Conservation (phyloP, 2,888 invertebrate genomes). For the Boloria selene region DNA sequence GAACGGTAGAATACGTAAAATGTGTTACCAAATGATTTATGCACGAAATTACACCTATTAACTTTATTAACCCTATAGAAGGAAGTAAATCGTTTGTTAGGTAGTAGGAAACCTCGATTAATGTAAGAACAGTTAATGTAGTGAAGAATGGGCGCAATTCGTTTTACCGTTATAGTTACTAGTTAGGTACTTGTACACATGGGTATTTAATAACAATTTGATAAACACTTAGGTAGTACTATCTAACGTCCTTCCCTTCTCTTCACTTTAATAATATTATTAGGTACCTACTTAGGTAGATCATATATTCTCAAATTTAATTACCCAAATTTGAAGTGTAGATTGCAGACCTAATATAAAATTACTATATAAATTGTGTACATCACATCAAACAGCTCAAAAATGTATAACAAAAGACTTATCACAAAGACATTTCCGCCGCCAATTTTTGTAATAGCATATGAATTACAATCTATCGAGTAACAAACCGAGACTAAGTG, state of each 20-base stretch:
- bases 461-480: conserved; percentile 73
- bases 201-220: conserved; percentile 3
- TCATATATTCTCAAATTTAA: no score
- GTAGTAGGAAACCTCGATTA: conserved; percentile 24
- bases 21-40: conserved; percentile 63
- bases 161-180: conserved; percentile 16
- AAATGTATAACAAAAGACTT: background rate
- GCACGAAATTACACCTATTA: conserved; percentile 50
- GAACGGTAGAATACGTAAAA: conserved; percentile 55
- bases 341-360: no score
- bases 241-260: background rate
- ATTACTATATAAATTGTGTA: background rate
- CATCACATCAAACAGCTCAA: background rate
- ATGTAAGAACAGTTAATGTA: conserved; percentile 25
- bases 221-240: background rate
- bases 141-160: conserved; percentile 24
- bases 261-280: background rate
- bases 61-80: conserved; percentile 57
- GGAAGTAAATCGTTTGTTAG: conserved; percentile 49
- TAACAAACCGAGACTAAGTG: conserved; percentile 80
- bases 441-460: conserved; percentile 67
- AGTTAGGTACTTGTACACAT: background rate
- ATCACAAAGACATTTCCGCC: conserved; percentile 58
- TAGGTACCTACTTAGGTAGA: no score
- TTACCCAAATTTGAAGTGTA: no score